phyloP scores from a whole-genome alignment of 2,797 vertebrate species.

The Mormyrus hasselquistii region DNA sequence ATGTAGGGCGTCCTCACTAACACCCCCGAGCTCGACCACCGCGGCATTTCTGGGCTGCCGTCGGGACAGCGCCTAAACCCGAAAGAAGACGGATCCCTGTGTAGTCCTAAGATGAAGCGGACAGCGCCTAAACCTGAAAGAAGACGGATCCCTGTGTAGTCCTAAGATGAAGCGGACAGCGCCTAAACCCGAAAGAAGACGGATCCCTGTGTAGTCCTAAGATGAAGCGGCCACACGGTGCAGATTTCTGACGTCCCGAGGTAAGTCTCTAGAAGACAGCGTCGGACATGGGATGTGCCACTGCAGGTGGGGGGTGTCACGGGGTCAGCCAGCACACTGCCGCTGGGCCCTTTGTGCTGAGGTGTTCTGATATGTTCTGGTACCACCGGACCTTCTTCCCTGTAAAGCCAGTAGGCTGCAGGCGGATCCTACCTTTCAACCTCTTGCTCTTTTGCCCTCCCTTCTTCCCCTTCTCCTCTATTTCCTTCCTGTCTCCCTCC shows the following conservation, averaged over 20 bases:
- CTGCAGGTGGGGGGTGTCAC: not conserved
- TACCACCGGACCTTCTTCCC: not conserved
- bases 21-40: not conserved
- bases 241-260: not conserved
- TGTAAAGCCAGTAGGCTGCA: not conserved
- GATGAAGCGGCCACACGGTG: not conserved
- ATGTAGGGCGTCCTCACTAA: not conserved
- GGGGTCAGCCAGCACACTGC: conserved; percentile 14
- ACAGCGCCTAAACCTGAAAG: not conserved
- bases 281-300: not conserved
- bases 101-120: not conserved
- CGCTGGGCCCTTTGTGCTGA: not conserved
- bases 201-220: not conserved
- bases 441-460: not conserved
- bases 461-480: not conserved
- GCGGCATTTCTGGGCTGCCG: not conserved
- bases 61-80: not conserved
- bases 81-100: not conserved
- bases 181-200: not conserved
- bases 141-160: not conserved
- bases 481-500: conserved; percentile 12
- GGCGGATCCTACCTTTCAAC: not conserved
- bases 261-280: not conserved
- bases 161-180: not conserved
- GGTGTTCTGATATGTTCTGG: too few species aligned